Evolutionary conservation across 23 tunicate species (phyloP).

Genomic region (Oikopleura albicans): DNA sequence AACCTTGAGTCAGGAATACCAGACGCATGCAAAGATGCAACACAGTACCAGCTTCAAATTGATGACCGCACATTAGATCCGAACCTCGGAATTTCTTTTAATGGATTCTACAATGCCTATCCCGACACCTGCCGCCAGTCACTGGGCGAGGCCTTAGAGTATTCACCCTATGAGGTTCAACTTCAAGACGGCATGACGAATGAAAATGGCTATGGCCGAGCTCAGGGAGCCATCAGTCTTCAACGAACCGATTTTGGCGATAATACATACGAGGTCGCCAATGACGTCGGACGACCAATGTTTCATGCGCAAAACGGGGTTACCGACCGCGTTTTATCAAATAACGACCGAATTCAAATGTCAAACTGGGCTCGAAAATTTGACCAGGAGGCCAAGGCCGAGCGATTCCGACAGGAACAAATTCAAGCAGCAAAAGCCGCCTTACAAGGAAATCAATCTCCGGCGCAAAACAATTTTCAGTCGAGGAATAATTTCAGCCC

Average conservation of each 20-base stretch:
- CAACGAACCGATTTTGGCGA: not conserved
- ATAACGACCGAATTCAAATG: not conserved
- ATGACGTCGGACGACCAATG: not conserved
- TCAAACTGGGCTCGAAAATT: not conserved
- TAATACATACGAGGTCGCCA: not conserved
- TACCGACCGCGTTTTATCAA: not conserved
- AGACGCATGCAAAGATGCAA: constrained; percentile 2
- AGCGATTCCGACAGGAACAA: not conserved
- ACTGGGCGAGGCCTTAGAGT: not conserved
- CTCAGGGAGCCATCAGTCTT: not conserved
- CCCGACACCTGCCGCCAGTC: not conserved
- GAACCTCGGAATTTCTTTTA: not conserved
- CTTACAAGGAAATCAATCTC: no score
- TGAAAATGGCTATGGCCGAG: not conserved
- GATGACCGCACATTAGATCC: constrained; percentile 7
- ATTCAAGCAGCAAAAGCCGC: not conserved
- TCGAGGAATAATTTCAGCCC: not conserved
- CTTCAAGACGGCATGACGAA: not conserved
- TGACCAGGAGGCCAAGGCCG: not conserved
- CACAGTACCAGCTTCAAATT: not conserved
- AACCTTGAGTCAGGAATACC: no score
- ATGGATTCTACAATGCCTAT: constrained; percentile 3
- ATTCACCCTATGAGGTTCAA: constrained; percentile 6
- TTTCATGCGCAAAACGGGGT: not conserved
- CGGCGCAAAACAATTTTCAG: not conserved